Evolutionary conservation across 2,797 vertebrate species (phyloP), one percentile per base, ranked within the genome.

Genomic region (Hipposideros larvatus): DNA sequence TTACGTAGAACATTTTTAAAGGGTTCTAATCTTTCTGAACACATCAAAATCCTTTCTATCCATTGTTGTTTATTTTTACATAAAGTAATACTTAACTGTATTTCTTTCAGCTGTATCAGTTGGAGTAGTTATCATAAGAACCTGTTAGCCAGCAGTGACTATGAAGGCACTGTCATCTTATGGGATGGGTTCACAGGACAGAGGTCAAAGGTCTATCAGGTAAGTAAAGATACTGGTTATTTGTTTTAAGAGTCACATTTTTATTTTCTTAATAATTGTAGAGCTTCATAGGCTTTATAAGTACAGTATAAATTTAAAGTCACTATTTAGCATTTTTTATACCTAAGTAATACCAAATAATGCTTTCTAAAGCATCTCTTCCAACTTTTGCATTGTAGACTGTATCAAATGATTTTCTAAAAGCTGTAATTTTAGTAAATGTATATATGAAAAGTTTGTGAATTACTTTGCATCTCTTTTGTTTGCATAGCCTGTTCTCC

Each of bases 51-150:
- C 88, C 19, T 92, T 92, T 71, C 19, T 94, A 26, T 87, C 22
- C 9, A 2, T 74, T 91, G 5, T 65, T 93, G 68, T 14, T 57
- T 85, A 31, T 19, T 66, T 11, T 59, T 80, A 41, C 63, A 70
- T 90, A 57, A 94, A 87, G 0, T 75, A 68, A 95, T 19, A 66
- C 87, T 94, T 90, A 93, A 74, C 55, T 97, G 24, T 97, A 53
- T 96, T 89, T 98, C 92, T 95, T 98, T 57, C 92, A 99, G 99
- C 99, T 99, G 99, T 99, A 99, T 99, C 99, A 99, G 99, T 99
- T 99, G 99, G 99, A 99, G 99, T 99, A 99, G 99, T 98, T 99
- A 99, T 97, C 99, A 99, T 98, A 99, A 99, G 98, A 99, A 99
- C 98, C 99, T 99, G 70, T 98, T 99, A 98, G 99, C 99, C 92